Evolutionary conservation across 92 coral and sea anemone species (phyloP), one percentile per base, ranked within the genome.

Genomic region (Heteractis magnifica): DNA sequence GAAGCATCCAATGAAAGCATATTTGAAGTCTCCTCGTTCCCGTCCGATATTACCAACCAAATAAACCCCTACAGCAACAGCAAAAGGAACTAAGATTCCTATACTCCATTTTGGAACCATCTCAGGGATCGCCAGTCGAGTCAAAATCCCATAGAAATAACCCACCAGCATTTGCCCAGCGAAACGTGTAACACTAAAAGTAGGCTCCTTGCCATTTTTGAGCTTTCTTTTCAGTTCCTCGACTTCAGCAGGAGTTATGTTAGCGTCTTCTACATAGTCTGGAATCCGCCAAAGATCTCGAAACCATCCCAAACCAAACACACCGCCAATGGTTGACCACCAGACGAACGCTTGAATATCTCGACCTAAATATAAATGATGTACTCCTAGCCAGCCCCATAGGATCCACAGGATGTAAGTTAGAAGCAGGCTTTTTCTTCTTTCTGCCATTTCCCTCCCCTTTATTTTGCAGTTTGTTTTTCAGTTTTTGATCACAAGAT

Each of bases 291-390:
- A 97, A 55, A 97, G 84, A 84, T 97, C 99, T 56, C 99, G 92
- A 81, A 94, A 89, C 99, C 99, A 97, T 73, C 99, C 99, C 49
- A 97, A 58, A 41, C 99, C 99, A 74, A 92, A 97, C 71, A 97
- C 80, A 6, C 99, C 99, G 6, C 99, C 99, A 59, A 94, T 82
- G 0, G 99, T 97, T 8, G 99, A 97, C 99, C 99, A 97, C 99
- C 99, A 97, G 2, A 97, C 75, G 71, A 97, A 94, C 23, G 99
- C 99, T 86, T 97, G 99, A 56, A 94, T 84, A 84, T 97, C 99
- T 51, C 99, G 95, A 41, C 98, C 97, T 6, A 97, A 88, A 76
- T 97, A 97, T 41, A 94, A 86, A 55, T 97, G 99, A 90, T 97
- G 99, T 19, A 97, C 85, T 13, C 99, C 99, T 13, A 97, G 72